Evolutionary conservation across 2,888 invertebrate genomes (phyloP).

Genomic region (Cremastinae sp.): DNA sequence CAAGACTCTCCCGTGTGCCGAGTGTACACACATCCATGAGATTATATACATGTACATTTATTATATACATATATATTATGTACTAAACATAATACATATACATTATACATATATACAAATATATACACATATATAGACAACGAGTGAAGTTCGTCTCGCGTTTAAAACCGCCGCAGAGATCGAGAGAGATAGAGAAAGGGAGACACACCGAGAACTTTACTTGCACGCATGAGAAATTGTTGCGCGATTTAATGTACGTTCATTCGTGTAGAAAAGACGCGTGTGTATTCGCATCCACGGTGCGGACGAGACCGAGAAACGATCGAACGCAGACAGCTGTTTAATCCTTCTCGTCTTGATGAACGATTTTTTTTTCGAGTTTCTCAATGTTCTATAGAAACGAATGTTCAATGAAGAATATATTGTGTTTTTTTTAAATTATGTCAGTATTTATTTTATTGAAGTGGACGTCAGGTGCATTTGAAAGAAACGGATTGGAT

Average conservation of each 20-base stretch:
- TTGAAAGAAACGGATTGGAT: too few species aligned
- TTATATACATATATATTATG: too few species aligned
- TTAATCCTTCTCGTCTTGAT: constrained; percentile 24
- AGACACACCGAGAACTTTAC: constrained; percentile 27
- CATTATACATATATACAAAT: too few species aligned
- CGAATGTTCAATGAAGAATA: too few species aligned
- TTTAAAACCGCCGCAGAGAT: constrained; percentile 3
- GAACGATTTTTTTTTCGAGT: background rate
- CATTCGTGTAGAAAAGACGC: background rate
- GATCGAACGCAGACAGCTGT: constrained; percentile 43
- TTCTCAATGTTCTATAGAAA: too few species aligned
- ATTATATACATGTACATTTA: too few species aligned
- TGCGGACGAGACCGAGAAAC: constrained; percentile 8
- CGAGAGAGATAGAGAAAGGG: too few species aligned
- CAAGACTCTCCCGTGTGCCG: constrained; percentile 61
- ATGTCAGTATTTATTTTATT: too few species aligned
- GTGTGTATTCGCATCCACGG: background rate
- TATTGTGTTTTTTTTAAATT: too few species aligned
- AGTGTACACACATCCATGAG: too few species aligned
- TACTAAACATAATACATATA: too few species aligned
- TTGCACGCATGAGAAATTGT: constrained; percentile 47
- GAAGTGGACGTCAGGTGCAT: too few species aligned
- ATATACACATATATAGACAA: constrained; percentile 38
- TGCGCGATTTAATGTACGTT: constrained; percentile 43
- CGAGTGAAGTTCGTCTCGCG: constrained; percentile 58